Evolutionary conservation across 2,888 invertebrate species (phyloP).

Genomic region (Drosophila monieri): DNA sequence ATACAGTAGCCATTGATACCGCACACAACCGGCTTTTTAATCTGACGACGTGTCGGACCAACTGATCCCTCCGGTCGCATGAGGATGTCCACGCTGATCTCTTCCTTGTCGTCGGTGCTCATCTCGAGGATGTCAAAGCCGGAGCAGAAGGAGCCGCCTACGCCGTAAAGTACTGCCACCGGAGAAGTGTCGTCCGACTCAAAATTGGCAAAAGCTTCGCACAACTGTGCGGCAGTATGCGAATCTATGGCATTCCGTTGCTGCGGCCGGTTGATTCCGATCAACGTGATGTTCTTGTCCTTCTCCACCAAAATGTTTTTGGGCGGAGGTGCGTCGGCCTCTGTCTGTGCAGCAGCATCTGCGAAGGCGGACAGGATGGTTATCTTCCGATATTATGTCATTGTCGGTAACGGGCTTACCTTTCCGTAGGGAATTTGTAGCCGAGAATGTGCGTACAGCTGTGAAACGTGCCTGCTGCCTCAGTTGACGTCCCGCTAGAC

Average conservation of each 20-base stretch:
- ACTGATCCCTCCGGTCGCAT: conserved; percentile 85
- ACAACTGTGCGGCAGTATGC: conserved; percentile 88
- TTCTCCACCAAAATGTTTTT: conserved; percentile 85
- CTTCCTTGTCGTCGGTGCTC: conserved; percentile 82
- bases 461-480: conserved; percentile 45
- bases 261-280: conserved; percentile 94
- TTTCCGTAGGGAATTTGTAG: conserved; percentile 54
- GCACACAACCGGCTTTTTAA: conserved; percentile 95
- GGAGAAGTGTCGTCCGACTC: conserved; percentile 89
- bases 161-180: conserved; percentile 93
- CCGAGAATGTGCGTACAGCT: conserved; percentile 55
- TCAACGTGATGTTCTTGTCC: conserved; percentile 88
- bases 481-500: conserved; percentile 49
- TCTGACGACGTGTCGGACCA: conserved; percentile 88
- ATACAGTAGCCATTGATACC: conserved; percentile 95
- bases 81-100: conserved; percentile 79
- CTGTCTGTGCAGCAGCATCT: conserved; percentile 51
- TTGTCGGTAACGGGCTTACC: conserved; percentile 44
- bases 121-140: conserved; percentile 95
- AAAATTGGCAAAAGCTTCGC: conserved; percentile 90
- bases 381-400: conserved; percentile 59
- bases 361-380: not conserved
- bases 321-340: conserved; percentile 22
- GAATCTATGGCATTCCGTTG: conserved; percentile 93
- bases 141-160: conserved; percentile 97